Evolutionary conservation across 2,113 vertebrate species (phyloP).

Genomic region (Malurus elegans): DNA sequence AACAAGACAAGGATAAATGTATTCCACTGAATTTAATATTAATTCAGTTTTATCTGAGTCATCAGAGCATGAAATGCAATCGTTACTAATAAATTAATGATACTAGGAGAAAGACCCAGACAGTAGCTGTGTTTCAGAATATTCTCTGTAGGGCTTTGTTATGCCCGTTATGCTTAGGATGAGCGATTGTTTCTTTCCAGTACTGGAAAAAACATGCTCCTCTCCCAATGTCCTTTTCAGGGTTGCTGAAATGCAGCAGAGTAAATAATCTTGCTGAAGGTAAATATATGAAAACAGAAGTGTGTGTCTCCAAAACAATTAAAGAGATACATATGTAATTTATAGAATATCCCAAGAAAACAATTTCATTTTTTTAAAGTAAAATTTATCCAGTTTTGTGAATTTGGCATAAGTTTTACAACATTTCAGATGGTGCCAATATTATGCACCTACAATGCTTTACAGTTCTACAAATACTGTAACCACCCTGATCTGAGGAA

Average conservation of each 20-base stretch:
- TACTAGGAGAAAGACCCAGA: not conserved
- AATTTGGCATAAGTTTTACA: not conserved
- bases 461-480: not conserved
- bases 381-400: not conserved
- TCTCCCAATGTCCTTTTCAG: not conserved
- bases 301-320: not conserved
- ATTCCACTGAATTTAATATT: not conserved
- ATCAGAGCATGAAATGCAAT: not conserved
- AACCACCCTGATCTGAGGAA: not conserved
- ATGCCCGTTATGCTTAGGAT: not conserved
- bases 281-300: not conserved
- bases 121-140: not conserved
- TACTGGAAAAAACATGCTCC: not conserved
- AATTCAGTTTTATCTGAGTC: not conserved
- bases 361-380: rapidly evolving
- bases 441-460: not conserved
- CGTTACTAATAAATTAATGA: not conserved
- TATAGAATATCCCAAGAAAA: not conserved
- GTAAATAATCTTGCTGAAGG: not conserved
- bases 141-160: not conserved
- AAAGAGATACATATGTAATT: not conserved
- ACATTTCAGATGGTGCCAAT: not conserved
- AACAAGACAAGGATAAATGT: not conserved
- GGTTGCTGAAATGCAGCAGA: not conserved
- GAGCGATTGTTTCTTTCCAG: not conserved